Base-by-base conservation (phyloP, 2,113 vertebrate genomes). In the Amphiprion ocellaris region DNA sequence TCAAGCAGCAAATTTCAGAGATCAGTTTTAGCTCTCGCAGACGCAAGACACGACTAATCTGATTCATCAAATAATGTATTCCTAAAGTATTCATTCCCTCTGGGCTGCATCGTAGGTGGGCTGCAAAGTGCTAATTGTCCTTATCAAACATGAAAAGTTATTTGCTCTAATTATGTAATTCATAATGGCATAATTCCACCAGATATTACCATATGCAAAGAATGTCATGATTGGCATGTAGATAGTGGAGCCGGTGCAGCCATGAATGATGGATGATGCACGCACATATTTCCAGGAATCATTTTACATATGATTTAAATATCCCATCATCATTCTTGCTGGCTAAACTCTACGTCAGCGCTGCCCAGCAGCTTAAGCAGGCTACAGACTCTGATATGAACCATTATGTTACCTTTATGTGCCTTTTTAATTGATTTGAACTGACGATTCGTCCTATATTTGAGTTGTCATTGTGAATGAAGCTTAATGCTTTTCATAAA, bases 151-250 rank as follows among this genome's bases (percentile, higher is more conserved):
- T n/a, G 8, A 66, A 69, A 65, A 72, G 50, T 62, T 69, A 73
- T 80, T 82, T 84, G 28, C 54, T 79, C 68, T 66, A 80, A 83
- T 87, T 68, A 72, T 85, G 74, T 80, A 59, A 77, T n/a, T 73
- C 66, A 33, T 58, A 66, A 76, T 58, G 55, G 56, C 74, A 60
- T 72, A 54, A 78, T 72, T 72, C 78, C 9, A 49, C 5, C 5
- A 50, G 19, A 74, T 26, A 85, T 76, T 69, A 77, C 47, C 76
- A 79, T 59, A 68, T 21, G 50, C 52, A 71, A 15, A 46, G 12
- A 56, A 30, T 23, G 62, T 41, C n/a, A 30, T 64, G 77, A 73
- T 70, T 64, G 68, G 10, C 50, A 19, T 49, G 19, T 44, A 37
- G 33, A 37, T 37, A 37, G 33, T 10, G 33, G 7, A 8, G 33